A percentile compares a stretch with the other conserved stretches of the same genome.
These are phyloP conservation scores for Apis florea DNA, from an alignment of 1,140 invertebrate genomes.

Conservation along the genomic window DNA sequence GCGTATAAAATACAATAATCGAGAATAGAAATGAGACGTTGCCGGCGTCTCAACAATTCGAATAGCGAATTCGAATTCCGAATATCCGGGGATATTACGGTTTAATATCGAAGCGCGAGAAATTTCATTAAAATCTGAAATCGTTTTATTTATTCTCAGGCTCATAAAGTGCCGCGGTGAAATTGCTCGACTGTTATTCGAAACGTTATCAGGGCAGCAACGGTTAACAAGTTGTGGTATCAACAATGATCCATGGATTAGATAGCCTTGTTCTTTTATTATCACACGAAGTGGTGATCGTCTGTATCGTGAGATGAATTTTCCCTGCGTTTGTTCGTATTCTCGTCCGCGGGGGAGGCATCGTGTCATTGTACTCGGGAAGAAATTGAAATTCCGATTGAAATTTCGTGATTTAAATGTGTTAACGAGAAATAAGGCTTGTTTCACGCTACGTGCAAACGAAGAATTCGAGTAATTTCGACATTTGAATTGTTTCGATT, in stretches of 20 bases:
- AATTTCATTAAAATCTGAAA: too few relatives aligned
- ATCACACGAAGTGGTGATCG: background rate
- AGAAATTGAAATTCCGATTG: slow-evolving; percentile 24
- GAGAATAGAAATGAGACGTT: too few relatives aligned
- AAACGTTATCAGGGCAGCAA: too few relatives aligned
- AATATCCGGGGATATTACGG: too few relatives aligned
- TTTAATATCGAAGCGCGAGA: too few relatives aligned
- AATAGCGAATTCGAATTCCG: too few relatives aligned
- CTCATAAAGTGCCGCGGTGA: too few relatives aligned
- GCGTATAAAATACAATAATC: background rate
- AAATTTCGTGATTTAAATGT: background rate
- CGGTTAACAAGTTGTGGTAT: too few relatives aligned
- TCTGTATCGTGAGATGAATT: background rate
- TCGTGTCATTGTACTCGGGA: background rate
- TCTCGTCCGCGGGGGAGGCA: background rate
- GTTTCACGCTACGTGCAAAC: background rate
- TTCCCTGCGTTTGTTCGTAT: slow-evolving; percentile 22
- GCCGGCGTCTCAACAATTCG: too few relatives aligned
- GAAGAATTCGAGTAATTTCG: background rate
- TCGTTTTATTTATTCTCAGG: too few relatives aligned
- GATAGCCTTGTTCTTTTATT: background rate
- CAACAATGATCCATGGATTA: too few relatives aligned
- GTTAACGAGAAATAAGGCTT: background rate
- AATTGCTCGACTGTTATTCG: too few relatives aligned
- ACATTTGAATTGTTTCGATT: background rate